Evolutionary conservation across 2,113 vertebrate genomes (phyloP), one percentile per base, ranked within the genome.

Genomic region (Toxotes jaculatrix): DNA sequence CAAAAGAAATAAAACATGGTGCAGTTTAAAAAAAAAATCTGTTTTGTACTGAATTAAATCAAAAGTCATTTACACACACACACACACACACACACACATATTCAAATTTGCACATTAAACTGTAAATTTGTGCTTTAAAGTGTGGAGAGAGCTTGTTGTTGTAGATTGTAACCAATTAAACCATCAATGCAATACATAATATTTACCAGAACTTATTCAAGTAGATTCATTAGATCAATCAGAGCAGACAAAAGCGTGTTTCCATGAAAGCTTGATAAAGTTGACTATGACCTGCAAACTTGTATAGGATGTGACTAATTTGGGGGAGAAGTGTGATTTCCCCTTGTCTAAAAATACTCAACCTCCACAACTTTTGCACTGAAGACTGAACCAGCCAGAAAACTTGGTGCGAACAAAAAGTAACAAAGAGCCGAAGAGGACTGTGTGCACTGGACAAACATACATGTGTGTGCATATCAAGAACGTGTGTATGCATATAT

Each of bases 381-480:
- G 49, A 77, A 82, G 59, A 91, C 74, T 65, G 77, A 83, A 68
- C 61, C 23, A 71, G 75, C 45, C 67, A 64, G 77, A 82, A 47
- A 87, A 86, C 59, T 7, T n/a, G 9, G 53, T 62, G 31, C 16
- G 21, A 27, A 74, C 19, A 69, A 62, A 69, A 74, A 56, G 45
- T 32, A 65, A 72, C 45, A 77, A 77, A 74, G 51, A 74, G 65
- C 66, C 68, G 73, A 70, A 76, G 65, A 47, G 49, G 66, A 88
- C n/a, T 45, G 51, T 81, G 64, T 80, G 78, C 60, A 86, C 74
- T 85, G 74, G 83, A 83, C 65, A 83, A 88, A 87, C 63, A 80
- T 83, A 90, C 63, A 51, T 45, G 64, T 77, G 87, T 82, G 87
- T 82, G 85, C 65, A 84, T 87, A 85, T 83, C 60, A 71, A 71